Conservation (phyloP, 2,113 vertebrate species). For the Paedocypris sp. region DNA sequence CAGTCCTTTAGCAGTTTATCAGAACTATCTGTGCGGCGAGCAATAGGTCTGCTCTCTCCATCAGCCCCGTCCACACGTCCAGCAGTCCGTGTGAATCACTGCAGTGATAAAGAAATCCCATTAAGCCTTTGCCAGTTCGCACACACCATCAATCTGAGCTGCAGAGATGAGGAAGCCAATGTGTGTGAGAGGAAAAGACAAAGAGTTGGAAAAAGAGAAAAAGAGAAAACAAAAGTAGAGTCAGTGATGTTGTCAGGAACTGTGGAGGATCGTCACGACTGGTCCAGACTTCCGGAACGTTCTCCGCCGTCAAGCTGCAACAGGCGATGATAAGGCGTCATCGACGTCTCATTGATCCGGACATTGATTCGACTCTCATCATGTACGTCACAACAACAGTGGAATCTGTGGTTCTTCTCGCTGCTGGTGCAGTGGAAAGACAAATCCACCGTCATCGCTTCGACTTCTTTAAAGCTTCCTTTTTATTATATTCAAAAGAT, state of each 20-base stretch:
- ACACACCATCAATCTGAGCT: slow-evolving; percentile 17
- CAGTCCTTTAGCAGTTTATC: slow-evolving; percentile 9
- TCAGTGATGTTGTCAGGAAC: too few relatives aligned
- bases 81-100: slow-evolving; percentile 1
- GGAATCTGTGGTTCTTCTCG: background rate
- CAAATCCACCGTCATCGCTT: too few relatives aligned
- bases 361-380: slow-evolving; percentile 35
- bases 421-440: background rate
- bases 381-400: slow-evolving; percentile 21
- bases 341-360: slow-evolving; percentile 42
- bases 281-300: slow-evolving; percentile 11
- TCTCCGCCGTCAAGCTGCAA: slow-evolving; percentile 13
- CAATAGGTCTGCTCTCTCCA: slow-evolving; percentile 6
- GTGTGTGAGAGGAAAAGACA: background rate
- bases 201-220: background rate
- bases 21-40: background rate
- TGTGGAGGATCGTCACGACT: too few relatives aligned
- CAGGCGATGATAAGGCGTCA: slow-evolving; percentile 38
- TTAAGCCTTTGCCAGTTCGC: slow-evolving; percentile 19
- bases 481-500: too few relatives aligned
- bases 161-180: background rate
- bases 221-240: too few relatives aligned
- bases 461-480: too few relatives aligned
- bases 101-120: slow-evolving; percentile 33
- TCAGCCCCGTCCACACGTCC: background rate